phyloP scores from a whole-genome alignment of 2,888 invertebrate genomes.

The Metallyticus violacea region DNA sequence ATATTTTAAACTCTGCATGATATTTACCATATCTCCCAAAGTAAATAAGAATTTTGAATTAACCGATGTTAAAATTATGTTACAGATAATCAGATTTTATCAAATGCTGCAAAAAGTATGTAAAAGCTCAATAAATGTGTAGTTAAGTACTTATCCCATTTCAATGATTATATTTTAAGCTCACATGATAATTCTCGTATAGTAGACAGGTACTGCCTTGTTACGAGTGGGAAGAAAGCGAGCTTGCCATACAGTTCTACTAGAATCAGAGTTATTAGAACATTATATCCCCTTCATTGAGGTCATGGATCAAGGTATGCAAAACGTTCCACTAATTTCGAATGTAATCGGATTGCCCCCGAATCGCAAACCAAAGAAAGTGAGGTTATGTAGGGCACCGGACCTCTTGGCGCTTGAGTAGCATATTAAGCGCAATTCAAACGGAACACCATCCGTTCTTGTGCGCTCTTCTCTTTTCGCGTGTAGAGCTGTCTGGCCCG shows the following conservation, averaged over 20 bases:
- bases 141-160: too few relatives aligned
- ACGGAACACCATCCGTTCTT: not conserved
- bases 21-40: too few relatives aligned
- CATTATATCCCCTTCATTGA: not conserved
- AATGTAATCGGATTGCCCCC: slow-evolving; percentile 11
- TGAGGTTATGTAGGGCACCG: not conserved
- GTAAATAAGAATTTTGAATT: too few relatives aligned
- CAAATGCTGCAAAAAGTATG: too few relatives aligned
- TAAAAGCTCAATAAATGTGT: too few relatives aligned
- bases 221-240: too few relatives aligned
- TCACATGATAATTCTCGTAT: too few relatives aligned
- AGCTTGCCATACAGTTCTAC: not conserved
- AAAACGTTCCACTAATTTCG: not conserved
- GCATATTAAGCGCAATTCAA: not conserved
- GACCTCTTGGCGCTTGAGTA: not conserved
- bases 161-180: too few relatives aligned
- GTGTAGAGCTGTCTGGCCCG: not conserved
- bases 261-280: not conserved
- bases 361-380: slow-evolving; percentile 11
- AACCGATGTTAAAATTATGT: too few relatives aligned
- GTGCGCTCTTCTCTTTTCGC: not conserved
- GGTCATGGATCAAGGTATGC: not conserved
- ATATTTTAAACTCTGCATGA: too few relatives aligned
- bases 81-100: too few relatives aligned
- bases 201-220: too few relatives aligned